Conservation (phyloP, 2,113 vertebrate species). For the Lonchura striata region DNA sequence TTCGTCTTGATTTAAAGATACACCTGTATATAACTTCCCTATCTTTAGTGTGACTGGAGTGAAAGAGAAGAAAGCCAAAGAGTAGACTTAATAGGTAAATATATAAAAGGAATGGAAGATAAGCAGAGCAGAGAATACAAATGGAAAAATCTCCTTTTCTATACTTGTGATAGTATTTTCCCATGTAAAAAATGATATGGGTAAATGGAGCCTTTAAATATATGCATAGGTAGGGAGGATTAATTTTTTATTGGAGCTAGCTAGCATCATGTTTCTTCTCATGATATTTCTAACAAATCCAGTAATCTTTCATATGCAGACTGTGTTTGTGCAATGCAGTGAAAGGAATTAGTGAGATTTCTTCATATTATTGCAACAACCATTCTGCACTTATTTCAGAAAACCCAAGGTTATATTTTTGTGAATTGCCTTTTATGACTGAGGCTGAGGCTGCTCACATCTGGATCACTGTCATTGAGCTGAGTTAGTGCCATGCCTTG, state of each 20-base stretch:
- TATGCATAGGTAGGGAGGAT: not conserved
- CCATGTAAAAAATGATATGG: not conserved
- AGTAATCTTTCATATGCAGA: not conserved
- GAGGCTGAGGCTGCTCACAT: accelerated
- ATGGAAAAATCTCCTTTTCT: constrained; percentile 6
- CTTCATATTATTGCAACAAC: not conserved
- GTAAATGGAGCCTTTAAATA: constrained; percentile 24
- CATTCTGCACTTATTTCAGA: not conserved
- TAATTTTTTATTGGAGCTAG: not conserved
- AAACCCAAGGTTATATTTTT: not conserved
- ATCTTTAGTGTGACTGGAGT: not conserved
- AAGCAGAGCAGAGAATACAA: constrained; percentile 17
- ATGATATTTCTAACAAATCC: not conserved
- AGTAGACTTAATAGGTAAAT: constrained; percentile 42
- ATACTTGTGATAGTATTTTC: constrained; percentile 45
- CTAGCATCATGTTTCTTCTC: not conserved
- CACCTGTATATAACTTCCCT: constrained; percentile 17
- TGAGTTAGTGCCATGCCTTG: accelerated
- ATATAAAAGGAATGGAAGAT: constrained; percentile 25
- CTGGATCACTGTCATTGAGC: accelerated
- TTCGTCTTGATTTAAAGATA: constrained; percentile 46
- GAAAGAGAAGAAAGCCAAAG: constrained; percentile 9
- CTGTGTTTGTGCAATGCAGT: not conserved
- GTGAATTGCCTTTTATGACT: not conserved
- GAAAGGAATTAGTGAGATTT: not conserved